A percentile compares a stretch with the other conserved stretches of the same genome.
Evolutionary conservation across 2,797 vertebrate species (phyloP).

Genomic region (Neosalanx taihuensis): DNA sequence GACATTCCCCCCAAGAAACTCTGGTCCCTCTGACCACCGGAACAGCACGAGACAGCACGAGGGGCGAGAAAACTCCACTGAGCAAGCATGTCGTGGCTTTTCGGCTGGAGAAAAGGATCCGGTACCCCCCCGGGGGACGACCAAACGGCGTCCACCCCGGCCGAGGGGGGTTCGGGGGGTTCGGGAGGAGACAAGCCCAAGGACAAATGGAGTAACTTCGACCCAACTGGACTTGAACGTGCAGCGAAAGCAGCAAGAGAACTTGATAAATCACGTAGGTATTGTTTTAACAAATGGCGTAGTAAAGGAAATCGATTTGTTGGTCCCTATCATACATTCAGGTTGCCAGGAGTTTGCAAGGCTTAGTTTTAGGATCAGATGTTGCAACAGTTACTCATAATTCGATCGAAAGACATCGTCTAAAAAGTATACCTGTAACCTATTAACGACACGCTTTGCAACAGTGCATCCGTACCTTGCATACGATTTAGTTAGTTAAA

Average conservation of each 20-base stretch:
- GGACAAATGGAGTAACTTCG: conserved; percentile 94
- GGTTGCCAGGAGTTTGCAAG: neutral
- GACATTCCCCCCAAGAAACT: neutral
- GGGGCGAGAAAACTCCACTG: neutral
- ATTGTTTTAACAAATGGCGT: neutral
- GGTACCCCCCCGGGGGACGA: conserved; percentile 39
- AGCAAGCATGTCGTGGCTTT: conserved; percentile 73
- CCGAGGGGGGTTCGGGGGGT: conserved; percentile 45
- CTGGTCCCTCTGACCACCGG: neutral
- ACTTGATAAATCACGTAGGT: conserved; percentile 73
- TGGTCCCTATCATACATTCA: neutral
- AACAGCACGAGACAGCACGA: neutral
- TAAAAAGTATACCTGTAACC: neutral
- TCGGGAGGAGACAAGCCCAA: conserved; percentile 67
- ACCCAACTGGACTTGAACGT: conserved; percentile 87
- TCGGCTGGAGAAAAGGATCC: conserved; percentile 71
- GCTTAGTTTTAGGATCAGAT: too few species aligned
- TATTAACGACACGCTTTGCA: neutral
- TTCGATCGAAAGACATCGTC: neutral
- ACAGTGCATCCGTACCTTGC: neutral
- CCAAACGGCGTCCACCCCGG: conserved; percentile 3
- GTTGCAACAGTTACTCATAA: too few species aligned
- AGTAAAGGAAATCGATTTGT: neutral
- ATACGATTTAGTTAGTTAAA: neutral
- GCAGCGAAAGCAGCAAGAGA: conserved; percentile 86